Evolutionary conservation across 1,140 invertebrate genomes (phyloP).

Genomic region (Drosophila pallidifrons): DNA sequence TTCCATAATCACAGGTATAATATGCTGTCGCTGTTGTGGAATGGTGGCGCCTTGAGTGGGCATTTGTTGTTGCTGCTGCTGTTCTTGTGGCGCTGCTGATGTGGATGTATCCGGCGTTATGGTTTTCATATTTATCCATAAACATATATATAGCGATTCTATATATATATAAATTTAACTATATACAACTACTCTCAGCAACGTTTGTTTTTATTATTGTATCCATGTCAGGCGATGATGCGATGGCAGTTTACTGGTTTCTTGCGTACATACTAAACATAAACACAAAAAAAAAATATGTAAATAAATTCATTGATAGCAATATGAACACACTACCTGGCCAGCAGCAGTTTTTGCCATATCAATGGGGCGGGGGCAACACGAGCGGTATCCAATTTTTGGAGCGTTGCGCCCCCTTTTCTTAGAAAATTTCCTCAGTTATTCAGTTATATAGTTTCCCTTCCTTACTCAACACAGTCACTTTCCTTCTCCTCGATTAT

Average conservation of each 20-base stretch:
- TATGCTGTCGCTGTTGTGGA: conserved; percentile 47
- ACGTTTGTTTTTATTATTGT: conserved; percentile 28
- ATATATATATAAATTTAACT: conserved; percentile 31
- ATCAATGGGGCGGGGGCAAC: conserved; percentile 23
- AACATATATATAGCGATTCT: conserved; percentile 4
- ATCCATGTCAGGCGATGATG: conserved; percentile 36
- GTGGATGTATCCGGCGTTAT: conserved; percentile 69
- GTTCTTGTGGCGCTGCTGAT: conserved; percentile 47
- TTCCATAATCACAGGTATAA: conserved; percentile 70
- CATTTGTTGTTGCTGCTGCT: conserved; percentile 50
- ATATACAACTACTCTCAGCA: conserved; percentile 42
- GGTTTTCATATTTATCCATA: conserved; percentile 63
- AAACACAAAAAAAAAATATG: conserved; percentile 6
- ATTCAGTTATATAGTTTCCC: conserved; percentile 39
- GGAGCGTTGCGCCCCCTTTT: conserved; percentile 17
- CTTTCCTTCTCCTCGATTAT: conserved; percentile 27
- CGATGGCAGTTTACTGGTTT: conserved; percentile 34
- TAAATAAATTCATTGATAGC: conserved; percentile 3
- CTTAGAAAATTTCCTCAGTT: conserved; percentile 18
- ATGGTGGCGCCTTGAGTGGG: conserved; percentile 37
- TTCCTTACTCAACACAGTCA: conserved; percentile 35
- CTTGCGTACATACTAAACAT: conserved; percentile 51
- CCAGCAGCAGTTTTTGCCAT: conserved; percentile 52
- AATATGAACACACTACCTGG: conserved; percentile 32
- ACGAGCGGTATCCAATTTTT: conserved; percentile 23